Evolutionary conservation across 2,113 vertebrate species (phyloP), one percentile per base, ranked within the genome.

Genomic region (Morone chrysops): DNA sequence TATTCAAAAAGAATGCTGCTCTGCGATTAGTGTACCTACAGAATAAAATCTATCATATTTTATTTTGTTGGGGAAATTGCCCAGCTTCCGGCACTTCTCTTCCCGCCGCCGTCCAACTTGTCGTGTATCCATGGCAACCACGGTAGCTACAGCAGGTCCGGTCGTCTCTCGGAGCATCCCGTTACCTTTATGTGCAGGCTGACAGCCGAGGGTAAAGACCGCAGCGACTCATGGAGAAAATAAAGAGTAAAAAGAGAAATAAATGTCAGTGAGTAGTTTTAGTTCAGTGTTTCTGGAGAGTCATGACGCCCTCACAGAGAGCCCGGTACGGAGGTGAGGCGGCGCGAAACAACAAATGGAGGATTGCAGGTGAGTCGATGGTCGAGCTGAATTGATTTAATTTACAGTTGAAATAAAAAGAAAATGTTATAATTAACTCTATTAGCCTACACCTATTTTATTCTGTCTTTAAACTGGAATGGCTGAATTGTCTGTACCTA

Each of bases 301-400:
- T 43, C 10, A 94, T 94, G 94, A 91, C 80, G 36, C 80, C 90
- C 2, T 77, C 91, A 25, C 88, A 87, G 66, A 94, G 77, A 92
- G 45, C 10, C 59, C 67, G 85, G 5, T 47, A 80, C 18, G 91
- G 88, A 86, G 74, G 80, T 25, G 91, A 92, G 54, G 84, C 74
- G 48, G 69, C 78, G 6, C 78, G 79, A 14, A 87, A 88, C 41
- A 17, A 54, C 51, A 90, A 89, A 87, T 89, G 89, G 92, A 91
- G 74, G 82, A 9, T 22, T 13, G 54, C 91, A 89, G 87, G 94
- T 94, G 67, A 93, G 92, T 88, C 25, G 4, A 38, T 25, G 62
- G 11, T 7, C 1, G 2, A 40, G 57, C 0, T 73, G 48, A 48
- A 71, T 2, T 5, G 25, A 81, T 71, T 62, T 76, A 6, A 38